These are phyloP conservation scores for Drosophila persimilis DNA, from an alignment of 1,140 invertebrate species.

Conservation along the genomic window DNA sequence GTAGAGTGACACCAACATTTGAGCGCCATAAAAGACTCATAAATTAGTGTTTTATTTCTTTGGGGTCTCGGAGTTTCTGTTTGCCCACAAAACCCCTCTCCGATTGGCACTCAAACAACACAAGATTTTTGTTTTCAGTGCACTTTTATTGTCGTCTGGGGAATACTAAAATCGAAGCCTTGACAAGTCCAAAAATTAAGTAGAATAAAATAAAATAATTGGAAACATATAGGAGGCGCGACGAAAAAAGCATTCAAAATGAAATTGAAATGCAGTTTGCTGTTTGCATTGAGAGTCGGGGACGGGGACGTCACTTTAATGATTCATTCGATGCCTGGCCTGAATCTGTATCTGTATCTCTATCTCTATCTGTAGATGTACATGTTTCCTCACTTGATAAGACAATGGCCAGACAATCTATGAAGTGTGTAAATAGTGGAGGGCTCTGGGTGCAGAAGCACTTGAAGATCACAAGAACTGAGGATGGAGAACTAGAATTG, in stretches of 20 bases:
- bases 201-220: conserved; percentile 5
- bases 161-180: conserved; percentile 51
- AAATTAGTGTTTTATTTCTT: conserved; percentile 10
- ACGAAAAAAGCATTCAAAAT: conserved; percentile 35
- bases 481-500: not conserved
- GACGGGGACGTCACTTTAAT: conserved; percentile 11
- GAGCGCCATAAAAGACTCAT: conserved; percentile 9
- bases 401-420: conserved; percentile 1
- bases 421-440: conserved; percentile 11
- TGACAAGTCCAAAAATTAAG: conserved; percentile 42
- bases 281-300: conserved; percentile 39
- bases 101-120: conserved; percentile 6
- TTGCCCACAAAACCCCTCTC: conserved; percentile 13
- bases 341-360: conserved; percentile 3
- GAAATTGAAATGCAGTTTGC: conserved; percentile 50
- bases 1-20: conserved; percentile 9
- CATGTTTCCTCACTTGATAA: conserved; percentile 11
- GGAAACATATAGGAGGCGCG: not conserved
- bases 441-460: not conserved
- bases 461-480: conserved; percentile 7
- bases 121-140: conserved; percentile 22
- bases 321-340: conserved; percentile 29
- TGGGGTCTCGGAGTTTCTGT: not conserved
- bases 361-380: not conserved
- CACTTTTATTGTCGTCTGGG: conserved; percentile 11